Percentiles rank a stretch among this genome's conserved stretches.
Conservation (phyloP, 2,888 invertebrate genomes). For the Leptinotarsa tumamoca region DNA sequence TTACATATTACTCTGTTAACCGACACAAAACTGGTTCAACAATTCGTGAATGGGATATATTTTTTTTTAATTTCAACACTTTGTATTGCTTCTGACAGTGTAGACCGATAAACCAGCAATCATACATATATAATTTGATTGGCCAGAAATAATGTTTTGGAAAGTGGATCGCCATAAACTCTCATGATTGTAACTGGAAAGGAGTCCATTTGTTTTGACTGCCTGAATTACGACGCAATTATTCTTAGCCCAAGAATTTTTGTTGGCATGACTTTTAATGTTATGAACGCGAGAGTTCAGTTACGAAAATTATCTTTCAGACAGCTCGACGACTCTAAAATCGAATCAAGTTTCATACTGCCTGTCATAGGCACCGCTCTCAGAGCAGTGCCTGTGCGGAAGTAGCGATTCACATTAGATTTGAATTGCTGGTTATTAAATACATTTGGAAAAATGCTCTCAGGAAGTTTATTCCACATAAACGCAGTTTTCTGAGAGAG, state of each 20-base stretch:
- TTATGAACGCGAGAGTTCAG: neutral
- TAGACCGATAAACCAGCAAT: neutral
- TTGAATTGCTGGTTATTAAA: too few relatives aligned
- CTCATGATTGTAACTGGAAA: conserved; percentile 6
- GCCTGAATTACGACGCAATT: neutral
- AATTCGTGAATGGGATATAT: neutral
- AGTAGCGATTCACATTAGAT: too few relatives aligned
- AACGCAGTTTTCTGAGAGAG: too few relatives aligned
- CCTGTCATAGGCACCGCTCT: too few relatives aligned
- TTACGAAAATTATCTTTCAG: neutral
- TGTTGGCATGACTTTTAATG: neutral
- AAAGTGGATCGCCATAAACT: conserved; percentile 10
- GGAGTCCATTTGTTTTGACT: conserved; percentile 10
- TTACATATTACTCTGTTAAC: neutral
- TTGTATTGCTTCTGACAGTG: conserved; percentile 10
- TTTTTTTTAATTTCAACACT: conserved; percentile 1
- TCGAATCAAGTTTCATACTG: neutral
- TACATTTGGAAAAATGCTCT: too few relatives aligned
- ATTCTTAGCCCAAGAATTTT: neutral
- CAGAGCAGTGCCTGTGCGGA: too few relatives aligned
- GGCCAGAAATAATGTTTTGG: conserved; percentile 1
- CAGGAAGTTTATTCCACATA: too few relatives aligned
- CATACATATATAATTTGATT: conserved; percentile 9
- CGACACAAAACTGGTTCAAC: conserved; percentile 5
- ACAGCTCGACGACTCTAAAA: neutral